These are phyloP conservation scores for Plectrocnemia conspersa DNA, from an alignment of 1,140 invertebrate genomes.

Conservation along the genomic window DNA sequence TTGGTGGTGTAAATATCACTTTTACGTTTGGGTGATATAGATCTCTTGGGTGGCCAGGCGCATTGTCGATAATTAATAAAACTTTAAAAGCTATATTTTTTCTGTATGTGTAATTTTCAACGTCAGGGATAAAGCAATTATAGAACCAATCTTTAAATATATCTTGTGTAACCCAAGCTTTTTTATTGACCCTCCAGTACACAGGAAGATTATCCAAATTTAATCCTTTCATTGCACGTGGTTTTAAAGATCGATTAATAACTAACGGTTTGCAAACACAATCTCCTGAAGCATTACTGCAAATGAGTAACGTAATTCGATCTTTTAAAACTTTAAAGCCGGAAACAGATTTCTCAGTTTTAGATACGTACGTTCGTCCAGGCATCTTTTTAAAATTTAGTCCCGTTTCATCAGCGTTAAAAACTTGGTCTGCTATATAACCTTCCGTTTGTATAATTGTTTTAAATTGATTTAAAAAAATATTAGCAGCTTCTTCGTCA, in stretches of 20 bases:
- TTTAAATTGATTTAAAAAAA: neutral
- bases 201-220: constrained; percentile 39
- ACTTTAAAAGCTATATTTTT: constrained; percentile 45
- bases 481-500: constrained; percentile 1
- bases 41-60: constrained; percentile 40
- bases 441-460: constrained; percentile 3
- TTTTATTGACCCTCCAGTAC: constrained; percentile 40
- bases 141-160: constrained; percentile 5
- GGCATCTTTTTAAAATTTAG: constrained; percentile 43
- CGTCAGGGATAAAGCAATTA: constrained; percentile 1
- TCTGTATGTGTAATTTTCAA: neutral
- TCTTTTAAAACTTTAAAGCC: constrained; percentile 48
- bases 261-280: constrained; percentile 23
- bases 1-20: constrained; percentile 38
- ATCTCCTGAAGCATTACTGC: constrained; percentile 16
- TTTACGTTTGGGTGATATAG: constrained; percentile 40
- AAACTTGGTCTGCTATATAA: constrained; percentile 3
- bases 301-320: constrained; percentile 33
- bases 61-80: constrained; percentile 48
- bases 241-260: constrained; percentile 44
- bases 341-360: constrained; percentile 39
- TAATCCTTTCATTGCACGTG: constrained; percentile 42
- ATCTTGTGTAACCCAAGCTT: neutral
- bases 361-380: constrained; percentile 41
- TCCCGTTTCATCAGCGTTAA: neutral